These are phyloP conservation scores for Steromphala cineraria DNA, from an alignment of 2,888 invertebrate genomes.

Conservation along the genomic window DNA sequence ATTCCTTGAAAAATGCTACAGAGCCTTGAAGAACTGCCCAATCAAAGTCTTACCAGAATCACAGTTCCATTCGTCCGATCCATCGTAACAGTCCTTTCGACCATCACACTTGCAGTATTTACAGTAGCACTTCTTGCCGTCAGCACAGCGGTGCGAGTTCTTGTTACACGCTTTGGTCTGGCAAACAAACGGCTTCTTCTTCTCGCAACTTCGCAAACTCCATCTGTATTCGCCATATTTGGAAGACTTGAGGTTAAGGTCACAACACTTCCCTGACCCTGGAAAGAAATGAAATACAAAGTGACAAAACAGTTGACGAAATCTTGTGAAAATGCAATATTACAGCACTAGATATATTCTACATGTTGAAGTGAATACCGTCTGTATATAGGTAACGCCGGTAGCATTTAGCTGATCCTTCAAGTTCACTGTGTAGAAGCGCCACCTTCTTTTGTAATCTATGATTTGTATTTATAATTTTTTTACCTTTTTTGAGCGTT, in stretches of 20 bases:
- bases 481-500: too few relatives aligned
- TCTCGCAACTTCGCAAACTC: slow-evolving; percentile 52
- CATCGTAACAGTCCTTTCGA: slow-evolving; percentile 54
- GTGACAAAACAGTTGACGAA: too few relatives aligned
- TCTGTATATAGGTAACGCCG: too few relatives aligned
- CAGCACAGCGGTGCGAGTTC: slow-evolving; percentile 51
- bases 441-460: too few relatives aligned
- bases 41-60: slow-evolving; percentile 24
- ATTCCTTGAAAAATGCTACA: too few relatives aligned
- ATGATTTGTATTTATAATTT: too few relatives aligned
- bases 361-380: too few relatives aligned
- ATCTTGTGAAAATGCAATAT: too few relatives aligned
- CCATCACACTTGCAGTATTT: slow-evolving; percentile 57
- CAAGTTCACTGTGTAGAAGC: too few relatives aligned
- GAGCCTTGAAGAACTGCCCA: not conserved
- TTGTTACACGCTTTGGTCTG: slow-evolving; percentile 51
- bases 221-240: slow-evolving; percentile 75
- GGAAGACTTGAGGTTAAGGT: slow-evolving; percentile 30
- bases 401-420: too few relatives aligned
- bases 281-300: too few relatives aligned
- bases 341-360: too few relatives aligned
- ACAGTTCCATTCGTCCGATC: slow-evolving; percentile 61
- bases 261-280: slow-evolving; percentile 36
- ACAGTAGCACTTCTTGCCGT: slow-evolving; percentile 52
- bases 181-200: slow-evolving; percentile 50